A percentile compares a stretch with the other conserved stretches of the same genome.
Conservation (phyloP, 2,888 invertebrate genomes). For the Xestia c-nigrum region DNA sequence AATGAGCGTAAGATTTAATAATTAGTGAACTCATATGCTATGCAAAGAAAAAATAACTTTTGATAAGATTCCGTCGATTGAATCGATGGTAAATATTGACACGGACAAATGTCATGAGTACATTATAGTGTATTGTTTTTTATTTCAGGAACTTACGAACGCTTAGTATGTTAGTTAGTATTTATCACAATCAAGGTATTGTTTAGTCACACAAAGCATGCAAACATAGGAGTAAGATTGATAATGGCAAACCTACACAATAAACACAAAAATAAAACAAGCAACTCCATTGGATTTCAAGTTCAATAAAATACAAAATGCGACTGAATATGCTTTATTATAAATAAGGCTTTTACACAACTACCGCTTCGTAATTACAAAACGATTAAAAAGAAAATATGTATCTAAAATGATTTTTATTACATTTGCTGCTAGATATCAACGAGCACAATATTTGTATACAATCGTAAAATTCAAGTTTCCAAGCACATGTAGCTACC, state of each 20-base stretch:
- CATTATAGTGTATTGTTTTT: conserved; percentile 18
- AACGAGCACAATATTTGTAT: conserved; percentile 70
- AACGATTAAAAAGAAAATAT: conserved; percentile 77
- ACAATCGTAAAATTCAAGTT: conserved; percentile 70
- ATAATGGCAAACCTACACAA: conserved; percentile 90
- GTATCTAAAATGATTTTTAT: conserved; percentile 64
- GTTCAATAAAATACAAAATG: conserved; percentile 87
- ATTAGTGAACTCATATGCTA: conserved; percentile 25
- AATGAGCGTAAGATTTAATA: not conserved
- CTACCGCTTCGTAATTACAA: conserved; percentile 84
- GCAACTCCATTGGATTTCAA: conserved; percentile 72
- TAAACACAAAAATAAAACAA: conserved; percentile 83
- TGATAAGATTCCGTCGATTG: conserved; percentile 1
- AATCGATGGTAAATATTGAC: conserved; percentile 19
- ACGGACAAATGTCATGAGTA: conserved; percentile 21
- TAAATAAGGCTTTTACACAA: conserved; percentile 87
- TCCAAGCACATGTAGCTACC: conserved; percentile 66
- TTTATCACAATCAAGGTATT: conserved; percentile 51
- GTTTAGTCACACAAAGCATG: conserved; percentile 66
- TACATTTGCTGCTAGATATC: conserved; percentile 69
- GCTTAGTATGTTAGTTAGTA: conserved; percentile 61
- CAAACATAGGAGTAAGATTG: conserved; percentile 69
- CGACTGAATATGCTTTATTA: conserved; percentile 89
- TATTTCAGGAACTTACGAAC: conserved; percentile 35
- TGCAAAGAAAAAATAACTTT: conserved; percentile 59